phyloP scores from a whole-genome alignment of 2,113 vertebrate genomes.

The Grantiella picta region DNA sequence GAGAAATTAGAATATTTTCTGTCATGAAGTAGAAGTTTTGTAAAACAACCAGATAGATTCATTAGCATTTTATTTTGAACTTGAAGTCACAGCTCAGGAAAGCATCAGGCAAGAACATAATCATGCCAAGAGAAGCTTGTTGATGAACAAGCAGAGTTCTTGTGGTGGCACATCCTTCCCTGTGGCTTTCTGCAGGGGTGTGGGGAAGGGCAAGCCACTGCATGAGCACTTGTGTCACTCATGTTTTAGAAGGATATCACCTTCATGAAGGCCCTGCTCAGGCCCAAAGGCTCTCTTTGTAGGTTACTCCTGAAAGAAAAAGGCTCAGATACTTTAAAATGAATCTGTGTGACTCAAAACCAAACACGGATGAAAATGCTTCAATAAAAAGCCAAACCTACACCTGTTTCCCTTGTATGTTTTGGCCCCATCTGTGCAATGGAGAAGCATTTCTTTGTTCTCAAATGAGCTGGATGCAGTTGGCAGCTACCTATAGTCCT shows the following conservation, averaged over 20 bases:
- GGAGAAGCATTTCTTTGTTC: background rate
- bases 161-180: background rate
- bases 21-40: background rate
- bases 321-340: background rate
- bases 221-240: background rate
- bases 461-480: background rate
- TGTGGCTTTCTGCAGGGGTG: background rate
- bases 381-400: background rate
- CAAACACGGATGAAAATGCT: background rate
- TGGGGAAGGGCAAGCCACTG: background rate
- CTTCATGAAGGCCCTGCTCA: background rate
- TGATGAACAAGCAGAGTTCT: background rate
- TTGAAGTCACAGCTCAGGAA: background rate
- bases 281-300: background rate
- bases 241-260: background rate
- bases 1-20: background rate
- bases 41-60: background rate
- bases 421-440: background rate
- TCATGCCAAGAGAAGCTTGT: fast-evolving
- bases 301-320: background rate
- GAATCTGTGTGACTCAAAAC: background rate
- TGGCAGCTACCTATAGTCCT: background rate
- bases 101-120: background rate
- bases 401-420: background rate
- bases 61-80: background rate